Evolutionary conservation across 1,140 invertebrate genomes (phyloP), one percentile per base, ranked within the genome.

Genomic region (Brachionus calyciflorus): DNA sequence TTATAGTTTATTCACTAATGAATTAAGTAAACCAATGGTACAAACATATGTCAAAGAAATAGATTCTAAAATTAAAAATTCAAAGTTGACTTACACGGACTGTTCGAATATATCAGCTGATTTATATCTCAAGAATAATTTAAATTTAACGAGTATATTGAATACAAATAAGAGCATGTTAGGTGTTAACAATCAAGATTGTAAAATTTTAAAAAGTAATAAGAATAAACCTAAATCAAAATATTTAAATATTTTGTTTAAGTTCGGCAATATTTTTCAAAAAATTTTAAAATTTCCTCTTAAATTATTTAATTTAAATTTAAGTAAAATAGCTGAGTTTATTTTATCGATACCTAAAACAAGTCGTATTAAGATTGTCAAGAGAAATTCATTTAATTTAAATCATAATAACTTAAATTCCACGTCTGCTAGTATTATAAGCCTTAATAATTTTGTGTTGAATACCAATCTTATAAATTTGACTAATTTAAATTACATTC

Each of bases 391-490:
- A 2, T 60, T 60, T 37, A 60, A 60, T 19, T 40, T 60, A 10
- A 60, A 21, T 24, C 24, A 14, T 7, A 33, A 33, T 14, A 33
- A 17, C 17, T 28, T 19, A 6, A 33, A 33, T 6, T 60, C 55
- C 12, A 33, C 55, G 3, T 60, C 55, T 4, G 12, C 24, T 33
- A 60, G 1, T 7, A 21, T 41, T 26, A 21, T 65, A 26, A 46
- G 24, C 44, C 14, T 17, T 10, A 28, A 46, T 44, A 65, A 65
- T n/a, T 44, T 44, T 41, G 33, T 65, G 2, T 10, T 65, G 10
- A 65, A 65, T 24, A 65, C 60, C 2, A 65, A 65, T 65, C 14
- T 65, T 12, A 44, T 65, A 21, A 44, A 65, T 65, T 65, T 65
- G 24, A 65, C 60, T 14, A 65, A 41, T 44, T 30, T 65, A 41